Evolutionary conservation across 2,888 invertebrate species (phyloP), one percentile per base, ranked within the genome.

Genomic region (Lasioglossum zephyrum): DNA sequence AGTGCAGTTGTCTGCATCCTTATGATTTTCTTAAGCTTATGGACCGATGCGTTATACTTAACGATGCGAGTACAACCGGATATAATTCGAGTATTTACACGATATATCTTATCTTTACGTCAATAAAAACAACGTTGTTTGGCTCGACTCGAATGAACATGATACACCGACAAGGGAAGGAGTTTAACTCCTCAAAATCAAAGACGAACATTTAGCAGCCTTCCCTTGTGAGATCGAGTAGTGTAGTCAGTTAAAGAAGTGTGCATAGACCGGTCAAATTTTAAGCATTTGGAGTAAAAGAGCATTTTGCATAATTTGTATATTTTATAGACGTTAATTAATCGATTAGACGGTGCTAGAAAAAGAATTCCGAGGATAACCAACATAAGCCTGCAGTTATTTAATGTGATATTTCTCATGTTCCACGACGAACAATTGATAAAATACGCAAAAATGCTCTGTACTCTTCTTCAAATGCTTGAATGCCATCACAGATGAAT

Each of bases 1-100:
- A 53, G 31, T 53, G 13, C 63, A 73, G 41, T 60, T 63, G 31
- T n/a, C 31, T 31, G 49, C 16, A 66, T 18, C 26, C 13, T 36
- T 36, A 36, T 57, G 69, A 18, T 70, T 39, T 22, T 41, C 4
- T 39, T 22, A 77, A 77, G 77, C 53, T 74, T 36, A 13, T 73
- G 36, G 66, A 47, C 39, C 70, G 26, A 73, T 39, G 26, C n/a
- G 31, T 39, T 72, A 81, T 70, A 81, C 60, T 60, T 69, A n/a
- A 69, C 22, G 41, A 70, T 53, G 73, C n/a, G 44, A 78, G 26
- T 16, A 66, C 18, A 77, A 80, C 26, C 26, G 63, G 75, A 57
- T 81, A 84, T 49, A 85, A 76, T 73, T 79, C 41, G 60, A 79
- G 13, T 84, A 85, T 85, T 85, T 85, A 85, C 85, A 85, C 16